Conservation (phyloP, 2,888 invertebrate species). For the Drosophila melanocephala region DNA sequence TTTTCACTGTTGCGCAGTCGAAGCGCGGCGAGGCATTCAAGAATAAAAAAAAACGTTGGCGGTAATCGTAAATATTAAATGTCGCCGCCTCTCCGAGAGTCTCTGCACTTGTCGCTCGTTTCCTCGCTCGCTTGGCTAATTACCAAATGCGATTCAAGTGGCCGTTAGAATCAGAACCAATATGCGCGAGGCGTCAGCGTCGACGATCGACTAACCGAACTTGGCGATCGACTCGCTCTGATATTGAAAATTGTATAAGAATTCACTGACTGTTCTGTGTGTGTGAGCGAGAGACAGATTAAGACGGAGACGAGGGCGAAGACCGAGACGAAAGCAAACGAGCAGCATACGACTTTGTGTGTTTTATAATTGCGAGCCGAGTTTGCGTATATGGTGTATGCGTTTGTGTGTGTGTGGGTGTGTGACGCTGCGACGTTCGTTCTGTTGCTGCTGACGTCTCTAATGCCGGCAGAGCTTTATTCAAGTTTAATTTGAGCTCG, state of each 20-base stretch:
- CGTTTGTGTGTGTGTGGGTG: conserved; percentile 40
- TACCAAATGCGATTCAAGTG: conserved; percentile 34
- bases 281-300: conserved; percentile 7
- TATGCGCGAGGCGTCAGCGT: conserved; percentile 43
- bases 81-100: conserved; percentile 12
- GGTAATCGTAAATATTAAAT: conserved; percentile 37
- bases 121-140: conserved; percentile 50
- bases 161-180: conserved; percentile 68
- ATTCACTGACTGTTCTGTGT: conserved; percentile 41
- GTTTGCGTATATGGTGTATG: background rate
- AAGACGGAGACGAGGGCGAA: background rate
- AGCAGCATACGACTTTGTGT: conserved; percentile 29
- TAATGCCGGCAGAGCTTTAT: conserved; percentile 45
- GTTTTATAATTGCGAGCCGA: conserved; percentile 43
- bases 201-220: conserved; percentile 50
- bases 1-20: conserved; percentile 53
- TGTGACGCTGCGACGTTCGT: conserved; percentile 34
- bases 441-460: conserved; percentile 39
- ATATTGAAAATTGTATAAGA: conserved; percentile 64
- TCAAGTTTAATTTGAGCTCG: conserved; percentile 67
- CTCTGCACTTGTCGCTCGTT: conserved; percentile 52
- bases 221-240: conserved; percentile 45
- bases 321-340: conserved; percentile 1
- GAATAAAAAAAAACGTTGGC: conserved; percentile 21
- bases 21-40: conserved; percentile 13